Base-by-base conservation (phyloP, 2,113 vertebrate genomes). In the Centropus bengalensis region DNA sequence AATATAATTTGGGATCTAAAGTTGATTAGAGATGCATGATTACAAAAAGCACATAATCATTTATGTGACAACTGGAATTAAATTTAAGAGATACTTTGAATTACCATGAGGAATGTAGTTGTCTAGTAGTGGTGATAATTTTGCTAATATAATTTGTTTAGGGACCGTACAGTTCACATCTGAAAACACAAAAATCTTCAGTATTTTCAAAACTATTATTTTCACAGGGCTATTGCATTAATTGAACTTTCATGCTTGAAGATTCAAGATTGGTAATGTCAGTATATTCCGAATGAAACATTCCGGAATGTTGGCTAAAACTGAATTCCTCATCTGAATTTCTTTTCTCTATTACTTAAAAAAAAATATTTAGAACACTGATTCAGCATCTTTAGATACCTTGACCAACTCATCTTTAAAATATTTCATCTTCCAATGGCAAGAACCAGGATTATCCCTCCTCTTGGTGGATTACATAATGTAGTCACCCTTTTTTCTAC, bases 1-100 rank as follows among this genome's bases (percentile, higher is more conserved):
- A 81, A 94, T n/a, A 12, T 81, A 24, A 91, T 96, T 94, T 96
- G 90, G 91, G 91, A 71, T 88, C 80, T 86, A 49, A 95, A 96
- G 76, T 10, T 96, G 85, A 95, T 97, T 94, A 93, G 87, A 88
- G 82, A 94, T 80, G 75, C 70, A 13, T 82, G 82, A 86, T 94
- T 94, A 92, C 49, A 89, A 84, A 94, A 85, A 60, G 30, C 47
- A 54, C 17, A 0, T 86, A 45, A 74, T 51, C 55, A 69, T 83
- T 79, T 88, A n/a, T 82, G 42, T 97, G 87, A 86, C 94, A 95
- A 88, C 51, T 74, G 33, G 71, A 89, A 95, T 95, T 86, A 91
- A 78, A 94, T 91, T 91, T 60, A 52, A 88, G 80, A 91, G 71
- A 21, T 80, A 71, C 32, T 87, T 88, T 71, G 86, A 91, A 95